phyloP scores from a whole-genome alignment of 2,888 invertebrate genomes.

The Acrobasis suavella region DNA sequence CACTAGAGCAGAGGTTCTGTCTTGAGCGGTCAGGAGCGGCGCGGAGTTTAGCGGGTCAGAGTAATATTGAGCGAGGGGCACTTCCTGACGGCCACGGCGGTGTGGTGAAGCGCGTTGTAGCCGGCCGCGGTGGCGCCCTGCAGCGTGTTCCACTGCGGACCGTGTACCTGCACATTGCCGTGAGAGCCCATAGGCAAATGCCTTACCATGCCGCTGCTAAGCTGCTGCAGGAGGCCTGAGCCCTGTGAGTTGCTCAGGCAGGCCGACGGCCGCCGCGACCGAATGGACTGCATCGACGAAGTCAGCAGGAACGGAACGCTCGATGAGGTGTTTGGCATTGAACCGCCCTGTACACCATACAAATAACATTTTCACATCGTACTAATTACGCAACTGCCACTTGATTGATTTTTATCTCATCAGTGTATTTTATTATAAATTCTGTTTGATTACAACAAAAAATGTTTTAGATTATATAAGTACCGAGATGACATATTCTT shows the following conservation, averaged over 20 bases:
- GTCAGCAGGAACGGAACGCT: conserved; percentile 93
- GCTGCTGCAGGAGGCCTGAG: conserved; percentile 91
- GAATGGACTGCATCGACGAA: conserved; percentile 81
- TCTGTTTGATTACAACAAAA: too few relatives aligned
- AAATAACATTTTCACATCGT: not conserved
- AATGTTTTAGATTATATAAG: too few relatives aligned
- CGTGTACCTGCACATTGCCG: conserved; percentile 79
- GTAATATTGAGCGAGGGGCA: conserved; percentile 90
- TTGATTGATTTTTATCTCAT: too few relatives aligned
- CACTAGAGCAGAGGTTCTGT: too few relatives aligned
- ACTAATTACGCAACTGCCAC: too few relatives aligned
- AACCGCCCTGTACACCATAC: conserved; percentile 85
- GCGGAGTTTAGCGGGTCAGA: conserved; percentile 79
- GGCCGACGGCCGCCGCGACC: conserved; percentile 87
- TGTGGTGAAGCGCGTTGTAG: conserved; percentile 77
- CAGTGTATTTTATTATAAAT: too few relatives aligned
- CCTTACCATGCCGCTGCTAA: conserved; percentile 97
- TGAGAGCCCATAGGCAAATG: conserved; percentile 86
- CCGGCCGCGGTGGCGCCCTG: conserved; percentile 78
- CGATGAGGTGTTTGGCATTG: conserved; percentile 94
- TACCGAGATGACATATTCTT: too few relatives aligned
- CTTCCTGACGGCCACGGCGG: conserved; percentile 85
- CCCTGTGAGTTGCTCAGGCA: conserved; percentile 88
- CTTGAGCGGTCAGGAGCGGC: conserved; percentile 4
- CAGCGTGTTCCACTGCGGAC: conserved; percentile 73